Evolutionary conservation across 2,888 invertebrate genomes (phyloP).

Genomic region (Drosophila kambysellisi): DNA sequence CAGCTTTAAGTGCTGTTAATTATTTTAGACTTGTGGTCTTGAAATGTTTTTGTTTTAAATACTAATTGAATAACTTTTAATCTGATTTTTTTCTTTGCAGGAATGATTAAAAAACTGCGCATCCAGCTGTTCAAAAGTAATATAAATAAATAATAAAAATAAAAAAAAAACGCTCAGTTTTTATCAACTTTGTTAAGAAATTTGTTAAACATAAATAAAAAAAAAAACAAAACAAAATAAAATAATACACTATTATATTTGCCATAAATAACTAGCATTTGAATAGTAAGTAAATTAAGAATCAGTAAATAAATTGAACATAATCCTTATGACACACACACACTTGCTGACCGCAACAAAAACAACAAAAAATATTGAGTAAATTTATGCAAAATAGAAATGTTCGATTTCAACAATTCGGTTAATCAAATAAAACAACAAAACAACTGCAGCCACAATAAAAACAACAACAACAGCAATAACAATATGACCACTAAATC

Average conservation of each 20-base stretch:
- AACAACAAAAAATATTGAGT: constrained; percentile 52
- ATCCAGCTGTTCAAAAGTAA: constrained; percentile 37
- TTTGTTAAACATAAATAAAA: constrained; percentile 49
- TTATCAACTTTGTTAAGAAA: constrained; percentile 61
- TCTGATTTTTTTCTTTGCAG: constrained; percentile 51
- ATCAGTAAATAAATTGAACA: constrained; percentile 60
- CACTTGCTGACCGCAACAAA: constrained; percentile 44
- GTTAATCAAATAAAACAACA: constrained; percentile 60
- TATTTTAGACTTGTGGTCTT: background rate
- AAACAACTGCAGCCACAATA: constrained; percentile 39
- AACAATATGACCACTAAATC: constrained; percentile 11
- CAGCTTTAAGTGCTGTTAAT: background rate
- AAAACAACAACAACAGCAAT: constrained; percentile 17
- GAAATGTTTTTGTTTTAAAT: background rate
- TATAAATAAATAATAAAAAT: constrained; percentile 23
- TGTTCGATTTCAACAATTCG: constrained; percentile 63
- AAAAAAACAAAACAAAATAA: constrained; percentile 29
- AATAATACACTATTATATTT: constrained; percentile 45
- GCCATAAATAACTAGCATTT: constrained; percentile 58
- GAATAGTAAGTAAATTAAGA: constrained; percentile 58
- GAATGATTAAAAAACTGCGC: constrained; percentile 39
- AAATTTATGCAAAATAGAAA: constrained; percentile 70
- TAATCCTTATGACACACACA: constrained; percentile 43
- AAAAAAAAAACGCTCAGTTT: constrained; percentile 49
- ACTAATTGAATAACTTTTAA: background rate